Evolutionary conservation across 2,888 invertebrate genomes (phyloP), one percentile per base, ranked within the genome.

Genomic region (Phrixothrix hirtus): DNA sequence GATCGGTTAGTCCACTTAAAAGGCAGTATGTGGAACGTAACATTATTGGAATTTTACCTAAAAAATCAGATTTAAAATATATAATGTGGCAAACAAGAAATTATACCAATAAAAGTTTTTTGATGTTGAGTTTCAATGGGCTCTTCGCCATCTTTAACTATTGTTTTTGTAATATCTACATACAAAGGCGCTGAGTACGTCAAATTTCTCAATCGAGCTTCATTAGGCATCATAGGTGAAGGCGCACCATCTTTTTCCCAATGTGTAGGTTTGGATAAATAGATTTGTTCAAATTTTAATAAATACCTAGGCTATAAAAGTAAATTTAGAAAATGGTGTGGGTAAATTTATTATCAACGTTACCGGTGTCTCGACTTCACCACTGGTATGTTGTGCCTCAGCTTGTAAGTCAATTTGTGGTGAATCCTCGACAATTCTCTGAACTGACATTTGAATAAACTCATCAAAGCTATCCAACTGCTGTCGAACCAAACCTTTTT

Each of bases 171-270:
- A 52, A 99, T 98, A 75, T 99, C 99, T 0, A 99, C 98, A 77
- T 99, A 99, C 0, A 99, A 79, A 1, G 99, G 99, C 1, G 99
- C 98, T 0, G 98, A 97, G 76, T 99, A 99, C 0, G 97, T 97
- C 29, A 98, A 79, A 78, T 99, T 99, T 50, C 99, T 83, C 43
- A 99, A 82, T 56, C 99, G 85, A 2, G 99, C 99, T 78, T 99
- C 99, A 71, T 99, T 99, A 0, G 99, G 99, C 96, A 99, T 99
- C 97, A 99, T 97, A 51, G 97, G 96, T 49, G 94, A 92, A 9
- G 98, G 97, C 0, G 97, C 95, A 71, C 99, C 99, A 81, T 99
- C 99, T 78, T 99, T 99, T 76, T 99, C 99, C 99, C 99, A 99
- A 81, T 99, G 99, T 4, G 98, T 99, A 1, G 99, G 99, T 76